Evolutionary conservation across 2,113 vertebrate genomes (phyloP), one percentile per base, ranked within the genome.

Genomic region (Alethe diademata): DNA sequence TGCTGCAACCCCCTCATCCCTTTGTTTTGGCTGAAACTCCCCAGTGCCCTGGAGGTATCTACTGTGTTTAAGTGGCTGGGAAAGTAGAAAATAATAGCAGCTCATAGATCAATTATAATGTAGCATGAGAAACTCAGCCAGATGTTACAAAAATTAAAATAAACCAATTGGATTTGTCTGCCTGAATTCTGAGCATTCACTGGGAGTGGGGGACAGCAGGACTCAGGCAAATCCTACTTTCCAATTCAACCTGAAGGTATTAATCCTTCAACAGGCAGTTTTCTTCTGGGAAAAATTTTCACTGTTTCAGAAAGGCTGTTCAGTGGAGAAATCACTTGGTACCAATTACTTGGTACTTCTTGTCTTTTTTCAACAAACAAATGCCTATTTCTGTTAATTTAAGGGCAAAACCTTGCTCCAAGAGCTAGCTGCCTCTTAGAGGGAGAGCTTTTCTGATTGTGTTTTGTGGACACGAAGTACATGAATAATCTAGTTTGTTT

Each of bases 11-110:
- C 78, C 78, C 71, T 88, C 58, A 57, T 76, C 71, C 64, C 69
- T 96, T 82, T 78, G 64, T 95, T 92, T 96, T 92, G 93, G 85
- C 92, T 95, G 93, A 95, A 96, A 96, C 92, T 92, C 93, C 66
- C 35, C 70, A 91, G 67, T 95, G 88, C 96, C 92, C 94, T 92
- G 82, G 79, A 94, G 94, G 85, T 76, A 90, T 92, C 94, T 90
- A 12, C 89, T 90, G 71, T 64, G 40, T 62, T 90, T 83, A 95
- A 96, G 93, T 86, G 88, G 82, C 92, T 97, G 96, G 96, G 93
- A 96, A 97, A 96, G 92, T 90, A 95, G 85, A 92, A 96, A 92
- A 90, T 93, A 96, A 90, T 90, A 93, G 88, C 36, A 48, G 74
- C 88, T 92, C 93, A 82, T 74, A 86, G 85, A 95, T 95, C 88